Percentiles rank a stretch among this genome's conserved stretches.
Evolutionary conservation across 2,797 vertebrate species (phyloP).

Genomic region (Benthosema pterotum): DNA sequence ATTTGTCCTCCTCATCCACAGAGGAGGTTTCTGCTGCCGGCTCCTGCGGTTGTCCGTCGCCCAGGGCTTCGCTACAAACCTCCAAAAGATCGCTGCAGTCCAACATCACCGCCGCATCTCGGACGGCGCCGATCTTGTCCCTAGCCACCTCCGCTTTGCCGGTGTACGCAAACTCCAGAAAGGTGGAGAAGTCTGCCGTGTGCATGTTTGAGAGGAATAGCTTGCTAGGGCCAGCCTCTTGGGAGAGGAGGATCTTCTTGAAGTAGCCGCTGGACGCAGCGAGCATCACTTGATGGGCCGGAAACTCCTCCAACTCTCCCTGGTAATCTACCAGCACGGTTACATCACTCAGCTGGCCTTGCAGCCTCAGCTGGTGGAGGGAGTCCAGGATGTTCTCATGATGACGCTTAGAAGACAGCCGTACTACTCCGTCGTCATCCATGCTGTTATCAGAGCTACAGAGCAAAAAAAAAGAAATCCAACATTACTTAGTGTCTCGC

Average conservation of each 20-base stretch:
- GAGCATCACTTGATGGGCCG: conserved; percentile 90
- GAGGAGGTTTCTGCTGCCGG: neutral
- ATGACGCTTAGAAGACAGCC: conserved; percentile 87
- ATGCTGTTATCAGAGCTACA: conserved; percentile 75
- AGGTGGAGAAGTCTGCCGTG: conserved; percentile 84
- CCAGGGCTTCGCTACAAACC: conserved; percentile 78
- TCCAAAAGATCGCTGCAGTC: conserved; percentile 88
- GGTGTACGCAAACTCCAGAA: conserved; percentile 93
- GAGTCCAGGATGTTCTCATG: conserved; percentile 86
- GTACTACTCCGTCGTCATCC: conserved; percentile 80
- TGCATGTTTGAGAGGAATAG: conserved; percentile 83
- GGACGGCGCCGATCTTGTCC: conserved; percentile 82
- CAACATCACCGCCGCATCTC: conserved; percentile 84
- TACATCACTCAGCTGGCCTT: conserved; percentile 89
- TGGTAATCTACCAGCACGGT: conserved; percentile 89
- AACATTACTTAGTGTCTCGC: no score
- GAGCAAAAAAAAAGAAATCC: neutral
- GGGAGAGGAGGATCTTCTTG: conserved; percentile 85
- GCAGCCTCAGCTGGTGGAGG: conserved; percentile 87
- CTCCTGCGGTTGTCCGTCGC: conserved; percentile 28
- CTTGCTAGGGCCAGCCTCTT: conserved; percentile 72
- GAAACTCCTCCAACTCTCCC: conserved; percentile 87
- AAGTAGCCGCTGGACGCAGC: conserved; percentile 96
- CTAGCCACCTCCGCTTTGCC: conserved; percentile 86
- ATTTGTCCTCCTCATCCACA: conserved; percentile 7